phyloP scores from a whole-genome alignment of 2,113 vertebrate genomes.

The Rhinolophus ferrumequinum region DNA sequence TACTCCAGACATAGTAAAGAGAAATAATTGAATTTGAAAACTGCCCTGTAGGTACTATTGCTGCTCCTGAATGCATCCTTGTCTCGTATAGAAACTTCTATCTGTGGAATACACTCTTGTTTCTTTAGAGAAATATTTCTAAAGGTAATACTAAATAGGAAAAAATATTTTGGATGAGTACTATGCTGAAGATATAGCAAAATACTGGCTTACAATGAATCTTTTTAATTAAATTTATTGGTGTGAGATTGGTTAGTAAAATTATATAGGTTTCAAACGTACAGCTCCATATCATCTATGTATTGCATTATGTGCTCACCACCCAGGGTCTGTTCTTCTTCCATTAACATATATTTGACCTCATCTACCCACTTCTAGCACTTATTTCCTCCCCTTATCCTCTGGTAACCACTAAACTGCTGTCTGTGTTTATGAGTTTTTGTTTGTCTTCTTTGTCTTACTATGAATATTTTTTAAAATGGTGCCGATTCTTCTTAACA shows the following conservation, averaged over 20 bases:
- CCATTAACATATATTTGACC: too few relatives aligned
- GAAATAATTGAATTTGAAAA: constrained; percentile 14
- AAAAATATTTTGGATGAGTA: background rate
- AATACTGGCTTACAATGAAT: background rate
- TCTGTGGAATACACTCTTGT: background rate
- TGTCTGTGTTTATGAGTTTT: too few relatives aligned
- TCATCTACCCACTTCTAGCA: too few relatives aligned
- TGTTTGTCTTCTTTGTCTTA: too few relatives aligned
- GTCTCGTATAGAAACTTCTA: background rate
- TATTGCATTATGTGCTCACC: too few relatives aligned
- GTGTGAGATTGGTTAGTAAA: too few relatives aligned
- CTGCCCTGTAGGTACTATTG: background rate
- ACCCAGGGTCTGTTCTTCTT: too few relatives aligned
- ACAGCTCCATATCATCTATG: too few relatives aligned
- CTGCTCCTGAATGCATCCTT: background rate
- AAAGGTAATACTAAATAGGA: background rate
- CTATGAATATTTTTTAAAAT: background rate
- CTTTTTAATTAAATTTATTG: background rate
- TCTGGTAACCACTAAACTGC: too few relatives aligned
- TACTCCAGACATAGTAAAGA: background rate
- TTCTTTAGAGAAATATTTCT: background rate
- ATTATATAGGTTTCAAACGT: too few relatives aligned
- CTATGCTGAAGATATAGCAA: background rate
- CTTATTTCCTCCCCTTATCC: too few relatives aligned
- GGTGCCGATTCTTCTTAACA: background rate